Percentiles rank a stretch among this genome's conserved stretches.
Evolutionary conservation across 2,113 vertebrate species (phyloP).

Genomic region (Cyanocitta stelleri): DNA sequence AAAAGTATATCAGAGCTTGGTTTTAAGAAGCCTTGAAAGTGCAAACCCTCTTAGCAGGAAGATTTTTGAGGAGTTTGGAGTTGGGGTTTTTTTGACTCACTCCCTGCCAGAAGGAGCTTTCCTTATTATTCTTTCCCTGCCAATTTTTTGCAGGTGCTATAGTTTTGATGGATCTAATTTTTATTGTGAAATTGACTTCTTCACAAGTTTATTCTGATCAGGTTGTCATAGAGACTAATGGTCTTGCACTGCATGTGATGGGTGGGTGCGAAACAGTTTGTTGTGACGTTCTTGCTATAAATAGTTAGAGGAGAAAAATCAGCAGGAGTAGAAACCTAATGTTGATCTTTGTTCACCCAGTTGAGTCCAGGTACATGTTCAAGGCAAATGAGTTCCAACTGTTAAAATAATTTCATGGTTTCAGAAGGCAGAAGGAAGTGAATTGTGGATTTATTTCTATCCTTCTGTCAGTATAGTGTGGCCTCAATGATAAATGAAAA

Average conservation of each 20-base stretch:
- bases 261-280: conserved; percentile 23
- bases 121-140: background rate
- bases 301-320: conserved; percentile 15
- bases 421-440: background rate
- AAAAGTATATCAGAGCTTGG: background rate
- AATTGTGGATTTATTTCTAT: background rate
- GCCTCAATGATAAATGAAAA: background rate
- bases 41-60: background rate
- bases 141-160: background rate
- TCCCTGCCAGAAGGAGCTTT: background rate
- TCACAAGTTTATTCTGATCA: conserved; percentile 37
- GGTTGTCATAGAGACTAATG: conserved; percentile 70
- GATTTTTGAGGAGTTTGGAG: background rate
- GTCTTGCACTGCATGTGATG: background rate
- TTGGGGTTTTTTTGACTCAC: background rate
- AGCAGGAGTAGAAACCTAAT: background rate
- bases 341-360: background rate
- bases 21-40: background rate
- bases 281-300: conserved; percentile 39
- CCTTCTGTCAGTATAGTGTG: background rate
- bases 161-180: conserved; percentile 46
- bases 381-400: background rate
- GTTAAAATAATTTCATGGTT: background rate
- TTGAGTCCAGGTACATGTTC: background rate
- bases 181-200: conserved; percentile 45